Evolutionary conservation across 2,888 invertebrate genomes (phyloP), one percentile per base, ranked within the genome.

Genomic region (Drosophila parthenogenetica): DNA sequence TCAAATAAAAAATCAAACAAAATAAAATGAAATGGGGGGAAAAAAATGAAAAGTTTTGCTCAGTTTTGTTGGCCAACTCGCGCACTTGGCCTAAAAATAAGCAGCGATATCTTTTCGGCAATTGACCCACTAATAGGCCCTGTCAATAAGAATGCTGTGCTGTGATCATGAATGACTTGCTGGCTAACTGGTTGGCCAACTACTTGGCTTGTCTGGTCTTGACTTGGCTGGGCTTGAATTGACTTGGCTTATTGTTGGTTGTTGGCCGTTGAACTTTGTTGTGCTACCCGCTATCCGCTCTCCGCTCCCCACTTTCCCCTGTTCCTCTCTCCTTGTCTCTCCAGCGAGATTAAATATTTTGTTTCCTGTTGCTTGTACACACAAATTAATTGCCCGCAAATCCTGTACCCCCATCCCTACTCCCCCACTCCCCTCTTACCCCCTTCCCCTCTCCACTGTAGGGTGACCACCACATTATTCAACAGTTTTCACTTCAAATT

Each of bases 341-440:
- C 17, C 22, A 5, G 25, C 16, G 51, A 49, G 59, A 50, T 59
- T 67, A 49, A 8, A 54, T 42, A 39, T 39, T 67, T 68, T 65
- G 62, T 79, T 84, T 88, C 84, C 87, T 88, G 83, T 83, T 83
- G 83, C 81, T 67, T 54, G 49, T 57, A 53, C 61, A 78, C 74
- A 84, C 85, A 87, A 90, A 91, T 90, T 91, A 91, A 90, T 90
- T 84, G 91, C 89, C 91, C 91, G 91, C 91, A 90, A 91, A 90
- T 91, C 91, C 90, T 90, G 91, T 89, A 77, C 79, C 51, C 32
- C 49, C 45, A 48, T 60, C 19, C 10, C 17, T 29, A 14, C 50
- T 60, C 19, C 10, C 17, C 35, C 17, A 17, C 19, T 39, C 39
- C 25, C 19, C 46, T 40, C 13, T n/a, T 22, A 16, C 50, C 39